Percentiles rank a stretch among this genome's conserved stretches.
These are phyloP conservation scores for Diaphora mendica DNA, from an alignment of 2,888 invertebrate genomes.

Conservation along the genomic window DNA sequence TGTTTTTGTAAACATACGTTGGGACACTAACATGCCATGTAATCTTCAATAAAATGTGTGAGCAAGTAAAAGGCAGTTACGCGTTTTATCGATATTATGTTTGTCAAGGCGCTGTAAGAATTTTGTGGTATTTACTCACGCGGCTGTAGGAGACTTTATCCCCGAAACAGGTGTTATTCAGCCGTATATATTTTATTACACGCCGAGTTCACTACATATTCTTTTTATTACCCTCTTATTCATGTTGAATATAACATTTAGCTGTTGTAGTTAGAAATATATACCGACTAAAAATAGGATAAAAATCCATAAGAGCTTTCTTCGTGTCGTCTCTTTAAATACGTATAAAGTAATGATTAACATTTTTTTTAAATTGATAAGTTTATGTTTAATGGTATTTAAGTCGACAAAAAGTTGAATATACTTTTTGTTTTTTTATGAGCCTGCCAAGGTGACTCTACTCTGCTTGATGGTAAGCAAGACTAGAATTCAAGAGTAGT, in stretches of 20 bases:
- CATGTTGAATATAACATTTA: slow-evolving; percentile 10
- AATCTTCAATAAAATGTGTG: slow-evolving; percentile 21
- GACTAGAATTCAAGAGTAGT: no score
- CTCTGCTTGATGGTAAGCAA: no score
- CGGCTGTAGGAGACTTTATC: slow-evolving; percentile 28
- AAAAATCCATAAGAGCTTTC: no score
- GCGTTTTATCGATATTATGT: slow-evolving; percentile 49
- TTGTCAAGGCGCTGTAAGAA: slow-evolving; percentile 40
- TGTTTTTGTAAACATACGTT: slow-evolving; percentile 12
- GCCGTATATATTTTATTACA: slow-evolving; percentile 42
- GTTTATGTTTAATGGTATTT: no score
- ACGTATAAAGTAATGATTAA: neutral
- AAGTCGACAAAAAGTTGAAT: no score
- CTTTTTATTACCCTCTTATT: slow-evolving; percentile 51
- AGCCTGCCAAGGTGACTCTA: no score
- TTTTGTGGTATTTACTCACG: slow-evolving; percentile 45
- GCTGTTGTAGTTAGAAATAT: neutral
- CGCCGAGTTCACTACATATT: slow-evolving; percentile 40
- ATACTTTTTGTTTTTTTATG: no score
- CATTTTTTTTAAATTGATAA: no score
- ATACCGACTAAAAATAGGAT: neutral
- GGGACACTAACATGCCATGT: slow-evolving; percentile 9
- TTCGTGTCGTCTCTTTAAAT: neutral
- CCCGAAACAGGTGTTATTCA: slow-evolving; percentile 31
- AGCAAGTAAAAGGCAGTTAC: slow-evolving; percentile 21